Conservation (phyloP, 2,888 invertebrate species). For the Caenorhabditis sinica region DNA sequence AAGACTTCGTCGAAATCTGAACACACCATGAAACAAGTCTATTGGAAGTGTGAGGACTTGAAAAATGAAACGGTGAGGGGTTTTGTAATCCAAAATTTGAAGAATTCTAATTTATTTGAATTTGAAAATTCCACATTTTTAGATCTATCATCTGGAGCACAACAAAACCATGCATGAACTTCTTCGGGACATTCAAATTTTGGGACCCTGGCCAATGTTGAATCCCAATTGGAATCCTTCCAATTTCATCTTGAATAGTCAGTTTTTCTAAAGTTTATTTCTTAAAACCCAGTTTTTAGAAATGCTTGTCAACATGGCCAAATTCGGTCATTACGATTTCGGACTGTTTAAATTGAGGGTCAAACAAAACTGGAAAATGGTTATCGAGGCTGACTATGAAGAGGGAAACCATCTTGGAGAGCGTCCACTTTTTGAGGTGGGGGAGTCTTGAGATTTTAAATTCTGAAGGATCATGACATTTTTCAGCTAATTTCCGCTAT, state of each 20-base stretch:
- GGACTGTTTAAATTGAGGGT: not conserved
- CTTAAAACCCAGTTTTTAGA: not conserved
- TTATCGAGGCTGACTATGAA: not conserved
- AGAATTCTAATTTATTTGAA: too few relatives aligned
- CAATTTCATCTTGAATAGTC: constrained; percentile 2
- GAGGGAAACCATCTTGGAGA: not conserved
- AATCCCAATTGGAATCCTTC: constrained; percentile 12
- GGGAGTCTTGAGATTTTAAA: not conserved
- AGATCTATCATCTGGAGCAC: not conserved
- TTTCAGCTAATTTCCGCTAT: constrained; percentile 8
- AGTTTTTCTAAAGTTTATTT: not conserved
- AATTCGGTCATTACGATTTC: constrained; percentile 1
- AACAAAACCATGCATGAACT: constrained; percentile 7
- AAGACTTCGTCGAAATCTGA: constrained; percentile 2
- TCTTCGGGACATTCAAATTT: not conserved
- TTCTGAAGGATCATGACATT: too few relatives aligned
- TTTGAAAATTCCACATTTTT: not conserved
- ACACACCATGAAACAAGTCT: constrained; percentile 8
- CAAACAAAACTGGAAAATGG: not conserved
- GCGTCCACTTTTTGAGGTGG: not conserved
- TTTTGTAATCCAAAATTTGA: not conserved
- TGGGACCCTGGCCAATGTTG: constrained; percentile 12
- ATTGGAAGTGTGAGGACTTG: constrained; percentile 12
- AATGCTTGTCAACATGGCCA: constrained; percentile 14
- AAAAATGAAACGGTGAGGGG: not conserved